Percentiles rank a stretch among this genome's conserved stretches.
Conservation (phyloP, 2,888 invertebrate genomes). For the Mimachlamys varia region DNA sequence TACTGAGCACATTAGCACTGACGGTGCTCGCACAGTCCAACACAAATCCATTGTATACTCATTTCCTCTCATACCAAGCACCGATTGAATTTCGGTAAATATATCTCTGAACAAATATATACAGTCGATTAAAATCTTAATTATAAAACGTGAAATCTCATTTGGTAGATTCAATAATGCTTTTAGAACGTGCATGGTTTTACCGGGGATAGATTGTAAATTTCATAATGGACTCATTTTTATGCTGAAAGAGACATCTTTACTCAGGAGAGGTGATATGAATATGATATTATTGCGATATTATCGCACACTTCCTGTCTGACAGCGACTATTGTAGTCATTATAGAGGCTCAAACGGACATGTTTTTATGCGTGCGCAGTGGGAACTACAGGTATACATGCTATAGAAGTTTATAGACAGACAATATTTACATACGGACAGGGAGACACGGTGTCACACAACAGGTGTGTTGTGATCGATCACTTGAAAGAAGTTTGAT, state of each 20-base stretch:
- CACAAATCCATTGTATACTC: not conserved
- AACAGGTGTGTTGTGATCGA: too few species aligned
- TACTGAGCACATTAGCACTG: not conserved
- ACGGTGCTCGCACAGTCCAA: not conserved
- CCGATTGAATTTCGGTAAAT: conserved; percentile 31
- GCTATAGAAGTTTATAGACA: too few species aligned
- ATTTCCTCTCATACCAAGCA: conserved; percentile 8
- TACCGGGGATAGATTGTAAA: not conserved
- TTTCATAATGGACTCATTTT: conserved; percentile 26
- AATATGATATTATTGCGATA: conserved; percentile 12
- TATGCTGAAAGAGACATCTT: not conserved
- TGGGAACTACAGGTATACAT: not conserved
- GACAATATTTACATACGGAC: too few species aligned
- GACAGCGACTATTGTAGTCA: not conserved
- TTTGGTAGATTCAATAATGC: conserved; percentile 13
- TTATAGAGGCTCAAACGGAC: not conserved
- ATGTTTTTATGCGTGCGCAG: too few species aligned
- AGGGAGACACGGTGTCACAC: too few species aligned
- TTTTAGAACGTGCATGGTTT: conserved; percentile 13
- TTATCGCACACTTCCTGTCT: not conserved
- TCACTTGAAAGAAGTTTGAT: too few species aligned
- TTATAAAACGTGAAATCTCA: conserved; percentile 32
- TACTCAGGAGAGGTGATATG: not conserved
- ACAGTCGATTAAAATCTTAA: conserved; percentile 36
- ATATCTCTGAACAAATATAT: conserved; percentile 20